These are phyloP conservation scores for Rhopalosiphum maidis DNA, from an alignment of 1,140 invertebrate species.

Conservation along the genomic window DNA sequence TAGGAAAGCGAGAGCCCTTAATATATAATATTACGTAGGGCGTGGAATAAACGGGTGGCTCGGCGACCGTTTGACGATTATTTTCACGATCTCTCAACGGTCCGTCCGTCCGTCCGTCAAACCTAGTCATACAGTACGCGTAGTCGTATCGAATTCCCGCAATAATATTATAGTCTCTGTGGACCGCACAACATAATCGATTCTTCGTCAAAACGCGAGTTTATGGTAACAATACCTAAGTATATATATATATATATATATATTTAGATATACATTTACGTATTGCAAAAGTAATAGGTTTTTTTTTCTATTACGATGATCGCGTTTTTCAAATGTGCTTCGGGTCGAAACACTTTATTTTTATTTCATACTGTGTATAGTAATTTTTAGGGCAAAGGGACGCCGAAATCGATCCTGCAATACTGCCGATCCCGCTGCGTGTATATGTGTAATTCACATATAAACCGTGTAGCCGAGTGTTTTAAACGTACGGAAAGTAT, in stretches of 20 bases:
- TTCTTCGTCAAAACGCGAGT: not conserved
- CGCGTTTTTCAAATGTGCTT: not conserved
- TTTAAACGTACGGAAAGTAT: too few species aligned
- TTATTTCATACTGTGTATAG: not conserved
- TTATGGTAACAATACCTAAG: not conserved
- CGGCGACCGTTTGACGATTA: not conserved
- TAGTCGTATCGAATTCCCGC: not conserved
- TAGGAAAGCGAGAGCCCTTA: not conserved
- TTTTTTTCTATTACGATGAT: not conserved
- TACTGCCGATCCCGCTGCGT: not conserved
- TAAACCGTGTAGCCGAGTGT: not conserved
- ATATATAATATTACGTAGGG: too few species aligned
- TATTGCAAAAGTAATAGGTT: not conserved
- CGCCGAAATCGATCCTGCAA: not conserved
- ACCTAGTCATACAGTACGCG: not conserved
- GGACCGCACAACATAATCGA: not conserved
- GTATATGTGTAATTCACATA: not conserved
- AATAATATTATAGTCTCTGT: not conserved
- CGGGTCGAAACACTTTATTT: not conserved
- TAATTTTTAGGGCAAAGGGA: not conserved
- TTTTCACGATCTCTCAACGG: not conserved
- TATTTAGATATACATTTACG: too few species aligned
- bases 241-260: too few species aligned
- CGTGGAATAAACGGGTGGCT: not conserved
- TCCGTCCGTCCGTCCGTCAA: not conserved